Conservation (phyloP, 53 echinoderm and acorn worm species). For the Paracentrotus lividus region DNA sequence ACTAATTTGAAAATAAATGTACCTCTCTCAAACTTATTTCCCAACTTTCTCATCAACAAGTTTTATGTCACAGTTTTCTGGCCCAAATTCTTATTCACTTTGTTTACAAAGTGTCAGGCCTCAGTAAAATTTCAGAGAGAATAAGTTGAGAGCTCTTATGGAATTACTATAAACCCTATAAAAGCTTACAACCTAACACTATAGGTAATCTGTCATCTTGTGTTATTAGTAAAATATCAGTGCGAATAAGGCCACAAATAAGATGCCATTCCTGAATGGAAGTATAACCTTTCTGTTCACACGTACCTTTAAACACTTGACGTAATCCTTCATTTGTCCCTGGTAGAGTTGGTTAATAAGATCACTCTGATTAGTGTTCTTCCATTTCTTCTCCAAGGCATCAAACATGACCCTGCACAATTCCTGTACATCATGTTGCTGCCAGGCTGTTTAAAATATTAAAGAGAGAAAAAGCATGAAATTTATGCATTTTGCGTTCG, state of each 20-base stretch:
- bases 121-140: no score
- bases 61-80: no score
- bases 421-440: conserved; percentile 99
- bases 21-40: no score
- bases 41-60: no score
- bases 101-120: no score
- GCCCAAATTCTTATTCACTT: no score
- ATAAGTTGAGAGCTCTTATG: no score
- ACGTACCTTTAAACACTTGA: conserved; percentile 95
- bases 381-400: conserved; percentile 95
- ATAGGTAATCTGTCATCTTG: not conserved
- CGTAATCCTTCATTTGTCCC: conserved; percentile 97
- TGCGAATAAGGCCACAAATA: conserved; percentile 17
- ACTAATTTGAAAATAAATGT: no score
- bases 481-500: no score
- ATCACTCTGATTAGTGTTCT: conserved; percentile 92
- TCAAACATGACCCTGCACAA: conserved; percentile 99
- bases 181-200: no score
- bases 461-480: not conserved
- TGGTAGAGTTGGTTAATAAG: conserved; percentile 96
- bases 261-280: not conserved
- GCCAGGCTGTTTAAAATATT: conserved; percentile 82
- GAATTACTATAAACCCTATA: no score
- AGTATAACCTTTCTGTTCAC: not conserved
- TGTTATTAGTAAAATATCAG: not conserved